Evolutionary conservation across 2,113 vertebrate species (phyloP).

Genomic region (Rhea pennata): DNA sequence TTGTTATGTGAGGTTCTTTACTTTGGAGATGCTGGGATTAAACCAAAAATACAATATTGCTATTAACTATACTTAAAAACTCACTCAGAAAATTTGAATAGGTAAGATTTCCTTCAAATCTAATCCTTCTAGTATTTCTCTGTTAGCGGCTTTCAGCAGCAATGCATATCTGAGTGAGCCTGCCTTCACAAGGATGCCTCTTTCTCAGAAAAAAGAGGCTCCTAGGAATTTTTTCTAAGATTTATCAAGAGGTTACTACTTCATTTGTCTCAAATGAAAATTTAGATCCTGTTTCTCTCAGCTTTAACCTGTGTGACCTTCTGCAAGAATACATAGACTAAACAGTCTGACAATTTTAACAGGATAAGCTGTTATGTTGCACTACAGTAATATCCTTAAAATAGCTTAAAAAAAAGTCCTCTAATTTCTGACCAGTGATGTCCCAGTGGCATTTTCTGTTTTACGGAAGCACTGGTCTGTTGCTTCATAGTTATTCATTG

Average conservation of each 20-base stretch:
- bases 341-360: neutral
- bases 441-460: neutral
- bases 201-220: neutral
- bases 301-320: rapidly evolving
- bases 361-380: neutral
- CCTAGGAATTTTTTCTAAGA: neutral
- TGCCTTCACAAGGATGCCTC: neutral
- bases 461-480: neutral
- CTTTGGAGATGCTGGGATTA: too few relatives aligned
- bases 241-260: neutral
- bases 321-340: neutral
- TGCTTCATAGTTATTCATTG: neutral
- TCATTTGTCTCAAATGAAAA: neutral
- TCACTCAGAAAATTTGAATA: neutral
- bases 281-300: neutral
- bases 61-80: too few relatives aligned
- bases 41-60: too few relatives aligned
- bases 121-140: neutral
- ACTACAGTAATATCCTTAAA: neutral
- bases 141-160: neutral
- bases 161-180: neutral
- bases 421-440: neutral
- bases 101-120: neutral
- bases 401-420: neutral
- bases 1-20: too few relatives aligned